Evolutionary conservation across 2,113 vertebrate genomes (phyloP).

Genomic region (Columbina picui): DNA sequence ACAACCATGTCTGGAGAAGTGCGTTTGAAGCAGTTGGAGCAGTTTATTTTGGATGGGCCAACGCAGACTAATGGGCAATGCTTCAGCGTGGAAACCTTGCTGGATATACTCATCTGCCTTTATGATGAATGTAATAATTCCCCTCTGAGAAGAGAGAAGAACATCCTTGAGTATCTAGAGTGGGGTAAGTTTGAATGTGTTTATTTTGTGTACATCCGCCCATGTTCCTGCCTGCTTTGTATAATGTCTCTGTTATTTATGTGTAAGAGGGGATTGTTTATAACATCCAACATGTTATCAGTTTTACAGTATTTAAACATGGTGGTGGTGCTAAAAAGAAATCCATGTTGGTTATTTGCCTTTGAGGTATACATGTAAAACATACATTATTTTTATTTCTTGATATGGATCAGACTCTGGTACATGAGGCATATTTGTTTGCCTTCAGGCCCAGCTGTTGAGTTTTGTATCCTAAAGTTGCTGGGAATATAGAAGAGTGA

Average conservation of each 20-base stretch:
- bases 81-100: conserved; percentile 93
- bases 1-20: conserved; percentile 96
- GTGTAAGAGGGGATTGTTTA: neutral
- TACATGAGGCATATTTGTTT: neutral
- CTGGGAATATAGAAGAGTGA: neutral
- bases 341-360: neutral
- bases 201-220: conserved; percentile 17
- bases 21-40: conserved; percentile 97
- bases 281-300: neutral
- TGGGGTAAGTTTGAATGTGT: conserved; percentile 88
- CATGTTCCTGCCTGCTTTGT: neutral
- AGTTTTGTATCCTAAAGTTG: conserved; percentile 17
- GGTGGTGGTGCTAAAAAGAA: neutral
- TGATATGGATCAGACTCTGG: neutral
- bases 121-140: conserved; percentile 98
- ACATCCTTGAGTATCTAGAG: conserved; percentile 93
- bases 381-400: neutral
- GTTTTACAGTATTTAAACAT: neutral
- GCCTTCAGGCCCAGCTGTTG: conserved; percentile 18
- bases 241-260: conserved; percentile 3
- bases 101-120: conserved; percentile 97
- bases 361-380: neutral
- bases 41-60: conserved; percentile 94
- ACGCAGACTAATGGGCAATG: conserved; percentile 88
- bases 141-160: conserved; percentile 94